Base-by-base conservation (phyloP, 2,888 invertebrate genomes). In the Ptilodon capucinus region DNA sequence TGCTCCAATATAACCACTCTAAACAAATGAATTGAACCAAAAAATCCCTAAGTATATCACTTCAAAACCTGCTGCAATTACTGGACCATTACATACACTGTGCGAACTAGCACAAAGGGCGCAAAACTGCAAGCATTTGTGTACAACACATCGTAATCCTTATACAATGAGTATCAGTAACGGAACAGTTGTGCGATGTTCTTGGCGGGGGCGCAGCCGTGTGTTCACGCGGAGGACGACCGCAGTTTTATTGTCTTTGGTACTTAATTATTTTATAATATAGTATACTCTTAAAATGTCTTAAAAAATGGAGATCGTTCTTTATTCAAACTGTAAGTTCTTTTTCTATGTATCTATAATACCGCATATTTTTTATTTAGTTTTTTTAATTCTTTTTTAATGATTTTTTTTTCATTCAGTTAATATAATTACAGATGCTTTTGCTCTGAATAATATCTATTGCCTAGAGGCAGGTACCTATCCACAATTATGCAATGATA, bases 171-270 rank as follows among this genome's bases (percentile, higher is more conserved):
- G 72, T 81, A 79, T 81, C 79, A 68, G 68, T 79, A 68, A 71
- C 74, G 70, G 55, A 79, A 85, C 86, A 86, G 86, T 85, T 86
- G 86, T 74, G 62, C 56, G 40, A 71, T 65, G 66, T 62, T 64
- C 74, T 76, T 79, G 32, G 32, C 32, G 2, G 14, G 32, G 14
- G 32, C 32, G 4, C 32, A 8, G 32, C 32, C 32, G 32, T 32
- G 32, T 14, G 32, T 7, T 32, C 14, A 9, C 14, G 14, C 32
- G 32, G 32, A 32, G 14, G 14, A 32, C 14, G 8, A 14, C 2
- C 32, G 32, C 7, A 6, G n/a, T 28, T 28, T 7, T 28, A 28
- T 28, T 2, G n/a, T 11, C n/a, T n/a, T n/a, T n/a, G n/a, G n/a
- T n/a, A n/a, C n/a, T n/a, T n/a, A n/a, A n/a, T n/a, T n/a, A n/a